Evolutionary conservation across 2,888 invertebrate genomes (phyloP), one percentile per base, ranked within the genome.

Genomic region (Hydroisotoma schaefferi): DNA sequence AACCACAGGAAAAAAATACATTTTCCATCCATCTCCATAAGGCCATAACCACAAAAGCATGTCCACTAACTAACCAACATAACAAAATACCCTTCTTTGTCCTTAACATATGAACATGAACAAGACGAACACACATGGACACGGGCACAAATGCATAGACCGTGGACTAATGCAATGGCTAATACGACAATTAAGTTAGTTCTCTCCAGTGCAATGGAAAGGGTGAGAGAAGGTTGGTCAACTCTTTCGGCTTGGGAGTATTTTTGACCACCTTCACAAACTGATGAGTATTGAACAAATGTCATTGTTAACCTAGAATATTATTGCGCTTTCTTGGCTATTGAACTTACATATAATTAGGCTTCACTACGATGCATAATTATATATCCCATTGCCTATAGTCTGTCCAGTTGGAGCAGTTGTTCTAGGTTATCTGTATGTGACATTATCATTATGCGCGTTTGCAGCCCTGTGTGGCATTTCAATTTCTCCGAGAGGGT

Each of bases 191-290:
- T 40, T 5, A 5, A 40, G 8, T 4, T 15, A 40, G n/a, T 40
- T 40, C 33, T 40, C n/a, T 40, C 5, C 15, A 40, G 4, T 40
- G 33, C 15, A 10, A 18, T 40, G 20, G 40, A 40, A 18, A 15
- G 40, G 40, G 40, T 40, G 40, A 40, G n/a, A 40, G n/a, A 40
- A 40, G 40, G 40, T 15, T 40, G 40, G 40, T 40, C 40, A 40
- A 40, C 40, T 40, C 40, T 40, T 40, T 40, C 8, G n/a, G 15
- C n/a, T 6, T 18, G 20, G 20, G 20, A 18, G n/a, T 40, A 40
- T 40, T 40, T 40, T 40, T 40, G 20, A 15, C 40, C 40, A 5
- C 40, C 15, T n/a, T n/a, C n/a, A n/a, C n/a, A n/a, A n/a, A n/a
- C n/a, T n/a, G n/a, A n/a, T n/a, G n/a, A n/a, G n/a, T 18, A 40